A percentile compares a stretch with the other conserved stretches of the same genome.
These are phyloP conservation scores for Progne subis DNA, from an alignment of 2,113 vertebrate species.

Conservation along the genomic window DNA sequence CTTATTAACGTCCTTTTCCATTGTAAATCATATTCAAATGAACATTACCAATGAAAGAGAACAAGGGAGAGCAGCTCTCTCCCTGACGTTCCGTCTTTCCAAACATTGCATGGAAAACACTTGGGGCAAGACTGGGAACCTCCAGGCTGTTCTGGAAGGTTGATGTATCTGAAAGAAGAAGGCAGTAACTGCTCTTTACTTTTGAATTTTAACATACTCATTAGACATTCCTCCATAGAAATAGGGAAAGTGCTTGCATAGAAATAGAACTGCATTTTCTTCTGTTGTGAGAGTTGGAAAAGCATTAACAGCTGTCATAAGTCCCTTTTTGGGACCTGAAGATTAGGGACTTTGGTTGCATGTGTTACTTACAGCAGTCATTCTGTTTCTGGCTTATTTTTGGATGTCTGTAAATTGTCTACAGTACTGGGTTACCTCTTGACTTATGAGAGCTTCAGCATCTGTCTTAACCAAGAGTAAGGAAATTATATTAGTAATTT, in stretches of 20 bases:
- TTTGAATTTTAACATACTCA: neutral
- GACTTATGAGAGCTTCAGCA: neutral
- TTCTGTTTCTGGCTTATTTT: neutral
- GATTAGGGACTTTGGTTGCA: neutral
- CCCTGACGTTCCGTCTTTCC: slow-evolving; percentile 1
- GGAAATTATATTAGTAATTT: neutral
- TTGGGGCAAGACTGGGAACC: neutral
- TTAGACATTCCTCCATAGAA: neutral
- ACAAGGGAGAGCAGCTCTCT: slow-evolving; percentile 19
- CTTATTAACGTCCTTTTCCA: slow-evolving; percentile 71
- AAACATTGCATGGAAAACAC: neutral
- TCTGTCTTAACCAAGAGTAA: neutral
- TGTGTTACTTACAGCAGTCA: neutral
- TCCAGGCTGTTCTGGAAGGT: neutral
- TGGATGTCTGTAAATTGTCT: neutral
- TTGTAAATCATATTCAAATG: slow-evolving; percentile 75
- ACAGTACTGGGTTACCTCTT: neutral
- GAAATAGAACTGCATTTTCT: neutral
- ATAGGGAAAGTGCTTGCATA: neutral
- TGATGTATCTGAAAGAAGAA: neutral
- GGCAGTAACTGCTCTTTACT: neutral
- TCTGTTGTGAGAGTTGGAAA: neutral
- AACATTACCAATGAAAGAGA: slow-evolving; percentile 64
- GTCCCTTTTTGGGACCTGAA: neutral
- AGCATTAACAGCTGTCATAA: neutral